Evolutionary conservation across 2,113 vertebrate genomes (phyloP).

Genomic region (Solenodon paradoxus): DNA sequence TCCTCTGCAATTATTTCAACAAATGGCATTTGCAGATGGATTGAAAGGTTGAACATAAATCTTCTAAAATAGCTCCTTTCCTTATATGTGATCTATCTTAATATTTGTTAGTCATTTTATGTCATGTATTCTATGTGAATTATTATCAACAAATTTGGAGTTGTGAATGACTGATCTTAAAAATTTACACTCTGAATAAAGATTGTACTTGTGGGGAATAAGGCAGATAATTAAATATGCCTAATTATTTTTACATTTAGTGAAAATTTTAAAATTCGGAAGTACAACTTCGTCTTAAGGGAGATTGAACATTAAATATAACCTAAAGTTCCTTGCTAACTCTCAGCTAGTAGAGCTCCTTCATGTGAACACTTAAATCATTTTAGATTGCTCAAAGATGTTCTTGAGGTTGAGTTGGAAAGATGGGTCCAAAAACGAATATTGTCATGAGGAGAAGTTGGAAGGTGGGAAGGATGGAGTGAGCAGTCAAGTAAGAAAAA

Average conservation of each 20-base stretch:
- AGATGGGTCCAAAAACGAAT: background rate
- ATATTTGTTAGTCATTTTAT: background rate
- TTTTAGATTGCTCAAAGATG: background rate
- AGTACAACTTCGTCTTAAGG: background rate
- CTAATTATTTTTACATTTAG: constrained; percentile 30
- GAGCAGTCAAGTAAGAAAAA: background rate
- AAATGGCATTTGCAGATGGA: background rate
- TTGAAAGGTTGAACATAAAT: constrained; percentile 18
- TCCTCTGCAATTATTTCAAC: constrained; percentile 10
- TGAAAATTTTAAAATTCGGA: background rate
- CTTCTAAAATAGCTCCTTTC: constrained; percentile 34
- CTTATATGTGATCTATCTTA: constrained; percentile 3
- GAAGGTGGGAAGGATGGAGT: background rate
- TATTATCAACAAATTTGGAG: constrained; percentile 2
- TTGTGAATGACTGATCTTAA: constrained; percentile 29
- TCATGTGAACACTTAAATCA: background rate
- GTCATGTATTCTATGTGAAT: background rate
- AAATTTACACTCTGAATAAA: background rate
- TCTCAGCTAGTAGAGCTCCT: background rate
- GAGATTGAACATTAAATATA: background rate
- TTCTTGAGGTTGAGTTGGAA: background rate
- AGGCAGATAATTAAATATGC: background rate
- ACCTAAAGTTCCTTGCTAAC: background rate
- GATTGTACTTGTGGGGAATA: background rate
- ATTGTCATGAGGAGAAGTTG: background rate